Evolutionary conservation across 1,140 invertebrate species (phyloP).

Genomic region (Contarinia nasturtii): DNA sequence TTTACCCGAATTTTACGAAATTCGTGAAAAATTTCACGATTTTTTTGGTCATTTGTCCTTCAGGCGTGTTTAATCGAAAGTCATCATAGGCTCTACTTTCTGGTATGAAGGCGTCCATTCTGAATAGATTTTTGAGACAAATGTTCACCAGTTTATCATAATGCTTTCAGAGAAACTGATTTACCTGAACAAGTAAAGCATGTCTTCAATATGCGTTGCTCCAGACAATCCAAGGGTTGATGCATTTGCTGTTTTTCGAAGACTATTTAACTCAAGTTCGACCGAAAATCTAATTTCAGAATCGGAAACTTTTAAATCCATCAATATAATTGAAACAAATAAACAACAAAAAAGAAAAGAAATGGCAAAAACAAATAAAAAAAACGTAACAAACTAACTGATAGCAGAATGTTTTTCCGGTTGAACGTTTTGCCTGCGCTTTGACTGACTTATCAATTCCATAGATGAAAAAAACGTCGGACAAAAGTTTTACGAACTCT

Average conservation of each 20-base stretch:
- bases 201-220: neutral
- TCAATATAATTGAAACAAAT: too few relatives aligned
- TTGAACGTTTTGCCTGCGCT: neutral
- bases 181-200: neutral
- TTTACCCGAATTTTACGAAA: neutral
- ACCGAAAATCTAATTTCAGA: too few relatives aligned
- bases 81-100: neutral
- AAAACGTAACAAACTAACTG: neutral
- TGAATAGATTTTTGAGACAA: too few relatives aligned
- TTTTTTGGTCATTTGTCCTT: neutral
- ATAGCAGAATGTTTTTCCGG: neutral
- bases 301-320: too few relatives aligned
- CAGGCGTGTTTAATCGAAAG: neutral
- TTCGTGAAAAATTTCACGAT: neutral
- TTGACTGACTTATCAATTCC: neutral
- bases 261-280: neutral
- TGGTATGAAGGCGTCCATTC: too few relatives aligned
- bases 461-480: neutral
- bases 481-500: neutral
- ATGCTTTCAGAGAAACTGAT: too few relatives aligned
- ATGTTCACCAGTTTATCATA: too few relatives aligned
- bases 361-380: too few relatives aligned
- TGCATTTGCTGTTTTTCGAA: neutral
- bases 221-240: neutral
- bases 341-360: too few relatives aligned